These are phyloP conservation scores for Drosophila affinis DNA, from an alignment of 2,888 invertebrate species.

Conservation along the genomic window DNA sequence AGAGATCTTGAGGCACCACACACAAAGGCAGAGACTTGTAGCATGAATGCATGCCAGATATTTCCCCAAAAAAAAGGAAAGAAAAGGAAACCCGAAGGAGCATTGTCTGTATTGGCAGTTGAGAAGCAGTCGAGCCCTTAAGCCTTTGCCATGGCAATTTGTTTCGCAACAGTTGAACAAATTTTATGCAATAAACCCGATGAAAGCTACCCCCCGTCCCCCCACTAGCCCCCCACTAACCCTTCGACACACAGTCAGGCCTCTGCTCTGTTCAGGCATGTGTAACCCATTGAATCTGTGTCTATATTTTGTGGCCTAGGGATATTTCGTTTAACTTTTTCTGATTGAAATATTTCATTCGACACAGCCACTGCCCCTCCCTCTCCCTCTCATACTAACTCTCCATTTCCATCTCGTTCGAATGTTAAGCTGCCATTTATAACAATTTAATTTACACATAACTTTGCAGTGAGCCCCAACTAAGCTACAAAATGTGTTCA, in stretches of 20 bases:
- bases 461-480: constrained; percentile 48
- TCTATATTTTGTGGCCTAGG: constrained; percentile 45
- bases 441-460: constrained; percentile 71
- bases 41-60: neutral
- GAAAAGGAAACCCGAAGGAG: neutral
- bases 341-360: constrained; percentile 48
- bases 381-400: neutral
- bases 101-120: neutral
- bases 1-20: constrained; percentile 8
- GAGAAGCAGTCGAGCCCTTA: constrained; percentile 36
- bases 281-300: constrained; percentile 26
- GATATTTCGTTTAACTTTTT: constrained; percentile 49
- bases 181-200: constrained; percentile 52
- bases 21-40: neutral
- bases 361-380: constrained; percentile 8
- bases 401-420: neutral
- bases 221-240: no score
- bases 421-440: constrained; percentile 62
- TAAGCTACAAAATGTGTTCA: constrained; percentile 40
- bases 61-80: neutral
- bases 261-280: neutral
- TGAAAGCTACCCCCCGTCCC: neutral
- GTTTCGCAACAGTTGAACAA: constrained; percentile 74
- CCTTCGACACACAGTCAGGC: no score
- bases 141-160: constrained; percentile 70